phyloP scores from a whole-genome alignment of 2,113 vertebrate species.

The Apodemus sylvaticus region DNA sequence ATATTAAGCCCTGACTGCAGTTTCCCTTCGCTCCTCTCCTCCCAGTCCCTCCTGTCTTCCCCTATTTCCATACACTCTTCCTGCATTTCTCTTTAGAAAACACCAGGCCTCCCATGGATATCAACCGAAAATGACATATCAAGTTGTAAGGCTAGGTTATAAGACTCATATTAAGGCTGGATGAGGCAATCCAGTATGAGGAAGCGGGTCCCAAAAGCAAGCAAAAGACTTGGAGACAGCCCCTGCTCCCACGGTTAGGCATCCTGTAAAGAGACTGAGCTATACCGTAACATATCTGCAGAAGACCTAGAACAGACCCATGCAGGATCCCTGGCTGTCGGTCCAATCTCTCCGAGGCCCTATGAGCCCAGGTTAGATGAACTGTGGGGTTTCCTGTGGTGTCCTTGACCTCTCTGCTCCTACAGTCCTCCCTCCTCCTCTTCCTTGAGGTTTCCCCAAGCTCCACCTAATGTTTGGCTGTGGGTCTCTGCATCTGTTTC shows the following conservation, averaged over 20 bases:
- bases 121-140: not conserved
- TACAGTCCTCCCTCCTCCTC: not conserved
- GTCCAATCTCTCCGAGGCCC: not conserved
- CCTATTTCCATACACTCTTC: not conserved
- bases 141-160: not conserved
- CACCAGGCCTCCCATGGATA: not conserved
- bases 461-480: not conserved
- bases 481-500: not conserved
- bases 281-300: not conserved
- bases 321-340: not conserved
- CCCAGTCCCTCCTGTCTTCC: not conserved
- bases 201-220: not conserved
- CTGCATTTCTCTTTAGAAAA: not conserved
- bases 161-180: not conserved
- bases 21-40: not conserved
- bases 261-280: not conserved
- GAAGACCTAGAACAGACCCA: not conserved
- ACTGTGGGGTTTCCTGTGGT: not conserved
- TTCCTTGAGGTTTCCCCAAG: not conserved
- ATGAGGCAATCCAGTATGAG: not conserved
- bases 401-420: not conserved
- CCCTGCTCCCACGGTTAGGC: not conserved
- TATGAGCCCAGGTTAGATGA: not conserved
- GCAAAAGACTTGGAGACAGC: not conserved
- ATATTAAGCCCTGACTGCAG: not conserved